Percentiles rank a stretch among this genome's conserved stretches.
Evolutionary conservation across 2,888 invertebrate genomes (phyloP).

Genomic region (Cheilosia scutellata): DNA sequence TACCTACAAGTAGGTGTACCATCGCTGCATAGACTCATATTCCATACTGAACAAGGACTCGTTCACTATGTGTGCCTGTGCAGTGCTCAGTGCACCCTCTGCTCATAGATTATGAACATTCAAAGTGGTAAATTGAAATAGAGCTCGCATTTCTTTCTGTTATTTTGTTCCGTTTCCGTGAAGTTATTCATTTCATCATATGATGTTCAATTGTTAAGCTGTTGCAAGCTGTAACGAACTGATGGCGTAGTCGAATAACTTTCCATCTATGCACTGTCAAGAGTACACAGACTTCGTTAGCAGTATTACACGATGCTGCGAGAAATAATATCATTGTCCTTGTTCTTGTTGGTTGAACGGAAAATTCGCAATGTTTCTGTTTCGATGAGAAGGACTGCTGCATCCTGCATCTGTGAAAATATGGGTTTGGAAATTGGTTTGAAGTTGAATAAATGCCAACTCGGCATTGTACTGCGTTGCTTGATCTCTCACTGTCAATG

Average conservation of each 20-base stretch:
- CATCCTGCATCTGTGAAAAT: constrained; percentile 9
- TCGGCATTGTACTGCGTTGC: neutral
- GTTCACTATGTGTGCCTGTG: neutral
- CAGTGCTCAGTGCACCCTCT: constrained; percentile 1
- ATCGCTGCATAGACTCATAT: neutral
- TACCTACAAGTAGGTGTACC: neutral
- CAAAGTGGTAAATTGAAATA: constrained; percentile 65
- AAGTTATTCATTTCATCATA: constrained; percentile 70
- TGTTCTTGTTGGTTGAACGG: constrained; percentile 30
- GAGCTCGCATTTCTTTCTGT: constrained; percentile 52
- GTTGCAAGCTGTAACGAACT: constrained; percentile 6
- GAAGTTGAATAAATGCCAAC: constrained; percentile 31
- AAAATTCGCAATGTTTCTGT: constrained; percentile 30
- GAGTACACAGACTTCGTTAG: constrained; percentile 18
- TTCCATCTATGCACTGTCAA: neutral
- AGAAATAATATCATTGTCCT: constrained; percentile 54
- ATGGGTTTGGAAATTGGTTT: constrained; percentile 43
- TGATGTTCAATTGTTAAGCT: constrained; percentile 58
- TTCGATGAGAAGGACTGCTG: constrained; percentile 14
- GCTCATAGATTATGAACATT: constrained; percentile 49
- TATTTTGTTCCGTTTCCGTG: constrained; percentile 65
- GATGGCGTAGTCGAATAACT: constrained; percentile 19
- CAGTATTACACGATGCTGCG: constrained; percentile 20
- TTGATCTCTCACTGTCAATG: neutral
- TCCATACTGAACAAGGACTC: constrained; percentile 11